These are phyloP conservation scores for Myrmecophaga tridactyla DNA, from an alignment of 2,113 vertebrate species.

Conservation along the genomic window DNA sequence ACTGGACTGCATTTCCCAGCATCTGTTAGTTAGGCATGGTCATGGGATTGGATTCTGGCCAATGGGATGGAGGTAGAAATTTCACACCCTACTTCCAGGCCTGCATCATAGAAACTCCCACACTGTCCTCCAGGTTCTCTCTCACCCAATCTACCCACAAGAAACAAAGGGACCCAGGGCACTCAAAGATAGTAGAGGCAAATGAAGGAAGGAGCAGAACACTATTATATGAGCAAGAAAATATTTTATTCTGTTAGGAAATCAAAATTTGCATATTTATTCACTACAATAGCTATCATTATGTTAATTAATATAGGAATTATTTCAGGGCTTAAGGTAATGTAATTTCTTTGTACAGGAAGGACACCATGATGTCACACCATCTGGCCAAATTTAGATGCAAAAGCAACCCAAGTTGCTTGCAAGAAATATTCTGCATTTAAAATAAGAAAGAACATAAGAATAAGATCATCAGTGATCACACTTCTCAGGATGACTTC, in stretches of 20 bases:
- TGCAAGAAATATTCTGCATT: background rate
- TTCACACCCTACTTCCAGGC: background rate
- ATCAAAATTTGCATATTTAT: constrained; percentile 29
- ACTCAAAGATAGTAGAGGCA: background rate
- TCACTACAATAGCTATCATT: background rate
- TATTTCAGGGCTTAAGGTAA: background rate
- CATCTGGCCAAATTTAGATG: constrained; percentile 14
- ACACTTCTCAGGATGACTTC: background rate
- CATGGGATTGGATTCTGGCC: constrained; percentile 19
- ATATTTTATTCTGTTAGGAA: background rate
- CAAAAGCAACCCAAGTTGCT: background rate
- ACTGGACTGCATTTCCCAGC: background rate
- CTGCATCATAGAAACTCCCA: background rate
- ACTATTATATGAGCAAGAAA: constrained; percentile 2
- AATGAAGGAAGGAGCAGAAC: background rate
- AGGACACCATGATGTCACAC: background rate
- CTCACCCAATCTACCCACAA: background rate
- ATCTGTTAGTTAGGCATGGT: background rate
- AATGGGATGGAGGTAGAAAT: background rate
- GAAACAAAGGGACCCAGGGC: background rate
- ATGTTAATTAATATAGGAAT: background rate
- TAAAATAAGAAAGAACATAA: background rate
- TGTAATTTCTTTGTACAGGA: background rate
- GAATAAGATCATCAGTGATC: background rate
- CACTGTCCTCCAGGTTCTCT: background rate